Conservation (phyloP, 2,797 vertebrate species). For the Siniperca undulata region DNA sequence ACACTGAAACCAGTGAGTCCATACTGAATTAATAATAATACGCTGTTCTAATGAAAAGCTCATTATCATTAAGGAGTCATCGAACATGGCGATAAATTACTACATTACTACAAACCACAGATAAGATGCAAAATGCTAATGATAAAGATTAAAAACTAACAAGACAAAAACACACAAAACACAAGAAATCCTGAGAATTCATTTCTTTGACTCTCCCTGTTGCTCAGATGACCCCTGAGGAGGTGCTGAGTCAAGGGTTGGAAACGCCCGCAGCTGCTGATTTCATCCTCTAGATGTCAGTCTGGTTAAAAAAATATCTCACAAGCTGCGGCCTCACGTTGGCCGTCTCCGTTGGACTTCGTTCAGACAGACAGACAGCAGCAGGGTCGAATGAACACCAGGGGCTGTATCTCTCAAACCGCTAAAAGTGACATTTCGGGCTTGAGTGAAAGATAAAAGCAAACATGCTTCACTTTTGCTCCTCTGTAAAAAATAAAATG, state of each 20-base stretch:
- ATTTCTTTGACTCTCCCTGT: neutral
- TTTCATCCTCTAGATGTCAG: conserved; percentile 62
- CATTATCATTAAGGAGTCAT: neutral
- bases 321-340: neutral
- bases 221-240: no score
- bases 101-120: neutral
- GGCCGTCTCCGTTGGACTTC: no score
- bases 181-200: no score
- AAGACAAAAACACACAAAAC: neutral
- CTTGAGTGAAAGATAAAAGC: neutral
- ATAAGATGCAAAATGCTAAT: neutral
- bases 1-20: no score
- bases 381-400: neutral
- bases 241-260: neutral
- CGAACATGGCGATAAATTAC: no score
- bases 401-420: neutral
- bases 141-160: neutral
- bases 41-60: neutral
- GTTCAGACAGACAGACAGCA: neutral
- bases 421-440: neutral
- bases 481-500: neutral
- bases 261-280: conserved; percentile 22
- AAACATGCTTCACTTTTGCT: neutral
- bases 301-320: neutral
- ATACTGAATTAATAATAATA: neutral